Base-by-base conservation (phyloP, 2,888 invertebrate genomes). In the Andrena hattorfiana region DNA sequence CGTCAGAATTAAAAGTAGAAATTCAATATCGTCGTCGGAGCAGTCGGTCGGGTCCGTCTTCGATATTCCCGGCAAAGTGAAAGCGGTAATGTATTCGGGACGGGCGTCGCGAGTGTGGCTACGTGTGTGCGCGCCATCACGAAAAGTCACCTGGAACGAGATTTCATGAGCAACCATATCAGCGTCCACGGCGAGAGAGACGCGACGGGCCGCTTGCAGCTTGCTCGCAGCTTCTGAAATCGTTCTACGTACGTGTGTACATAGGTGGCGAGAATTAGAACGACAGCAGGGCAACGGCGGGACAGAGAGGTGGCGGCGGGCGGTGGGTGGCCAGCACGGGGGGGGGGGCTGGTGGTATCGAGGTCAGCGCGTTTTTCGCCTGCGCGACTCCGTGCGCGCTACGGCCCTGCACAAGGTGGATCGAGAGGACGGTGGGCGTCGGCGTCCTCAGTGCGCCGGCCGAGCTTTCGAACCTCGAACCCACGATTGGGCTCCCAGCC, bases 361-460 rank as follows among this genome's bases (percentile, higher is more conserved):
- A 91, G 93, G 93, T 93, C 93, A 93, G 92, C 89, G 89, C 91
- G 93, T 93, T 93, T 93, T 93, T 93, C 93, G 92, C 92, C 91
- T 93, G 93, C 93, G 93, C 93, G 91, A 84, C 70, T 86, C 75
- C 84, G 86, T 90, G 90, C 92, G 92, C 93, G 92, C 89, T 87
- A 83, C 87, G 84, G 87, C 85, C 86, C 87, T 85, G 90, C 81
- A 84, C 85, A 87, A 88, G 90, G 92, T 89, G 87, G 90, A 85
- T 85, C 83, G 87, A 80, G 73, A 86, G 83, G 85, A 87, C 89
- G 90, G 93, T 93, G 93, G 93, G 93, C 93, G 93, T 92, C 91
- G 89, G 91, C 92, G 92, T 89, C 85, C 87, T 90, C 87, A 91
- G 90, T 92, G 92, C 92, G 92, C 92, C 92, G 91, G 92, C 90